phyloP scores from a whole-genome alignment of 2,113 vertebrate species.

The Neolamprologus toae region DNA sequence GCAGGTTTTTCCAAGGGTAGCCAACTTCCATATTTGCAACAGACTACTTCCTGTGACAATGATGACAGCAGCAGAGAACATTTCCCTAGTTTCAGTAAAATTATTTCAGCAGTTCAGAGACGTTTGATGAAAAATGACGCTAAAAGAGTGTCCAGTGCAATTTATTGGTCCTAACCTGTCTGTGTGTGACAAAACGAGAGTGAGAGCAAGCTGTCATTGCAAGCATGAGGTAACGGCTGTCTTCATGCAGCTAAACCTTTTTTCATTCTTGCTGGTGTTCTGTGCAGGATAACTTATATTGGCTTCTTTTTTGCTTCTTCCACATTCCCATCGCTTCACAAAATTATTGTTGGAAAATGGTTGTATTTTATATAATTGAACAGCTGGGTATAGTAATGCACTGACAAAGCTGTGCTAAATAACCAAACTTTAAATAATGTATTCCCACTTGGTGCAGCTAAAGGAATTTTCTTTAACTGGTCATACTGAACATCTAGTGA shows the following conservation, averaged over 20 bases:
- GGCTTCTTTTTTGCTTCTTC: background rate
- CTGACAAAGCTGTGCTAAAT: background rate
- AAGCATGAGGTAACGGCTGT: background rate
- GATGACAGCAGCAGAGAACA: background rate
- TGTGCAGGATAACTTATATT: background rate
- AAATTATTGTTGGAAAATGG: background rate
- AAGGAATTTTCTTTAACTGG: background rate
- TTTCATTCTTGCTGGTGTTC: background rate
- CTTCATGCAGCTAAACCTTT: background rate
- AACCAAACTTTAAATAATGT: background rate
- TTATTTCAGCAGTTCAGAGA: background rate
- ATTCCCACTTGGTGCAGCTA: background rate
- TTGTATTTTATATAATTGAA: background rate
- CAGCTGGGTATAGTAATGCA: background rate
- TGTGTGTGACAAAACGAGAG: background rate
- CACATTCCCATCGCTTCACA: background rate
- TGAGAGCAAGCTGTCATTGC: background rate
- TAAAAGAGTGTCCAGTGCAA: background rate
- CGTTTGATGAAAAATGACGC: background rate
- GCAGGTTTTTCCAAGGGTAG: background rate
- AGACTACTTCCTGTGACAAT: background rate
- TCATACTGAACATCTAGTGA: background rate
- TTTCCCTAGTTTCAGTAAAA: background rate
- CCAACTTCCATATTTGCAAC: background rate
- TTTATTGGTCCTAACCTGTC: background rate